These are phyloP conservation scores for Climacteris rufus DNA, from an alignment of 2,113 vertebrate species.

Conservation along the genomic window DNA sequence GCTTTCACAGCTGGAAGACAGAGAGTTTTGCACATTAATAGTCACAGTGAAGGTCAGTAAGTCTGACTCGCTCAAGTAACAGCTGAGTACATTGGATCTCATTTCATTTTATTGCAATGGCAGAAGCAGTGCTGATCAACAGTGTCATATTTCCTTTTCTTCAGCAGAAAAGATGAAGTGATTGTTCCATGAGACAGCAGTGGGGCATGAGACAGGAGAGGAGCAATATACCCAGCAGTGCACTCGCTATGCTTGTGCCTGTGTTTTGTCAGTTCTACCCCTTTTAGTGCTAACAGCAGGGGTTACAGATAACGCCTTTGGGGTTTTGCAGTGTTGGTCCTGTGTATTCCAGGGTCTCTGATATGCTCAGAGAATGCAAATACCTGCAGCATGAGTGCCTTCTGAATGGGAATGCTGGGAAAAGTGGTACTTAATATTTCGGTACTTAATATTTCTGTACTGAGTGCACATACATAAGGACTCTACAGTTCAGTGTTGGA, in stretches of 20 bases:
- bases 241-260: background rate
- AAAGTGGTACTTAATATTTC: background rate
- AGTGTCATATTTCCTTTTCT: slow-evolving; percentile 44
- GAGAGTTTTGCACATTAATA: slow-evolving; percentile 46
- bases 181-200: background rate
- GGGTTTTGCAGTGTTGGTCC: background rate
- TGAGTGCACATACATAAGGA: background rate
- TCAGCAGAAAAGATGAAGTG: slow-evolving; percentile 13
- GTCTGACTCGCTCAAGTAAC: slow-evolving; percentile 41
- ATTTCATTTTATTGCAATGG: slow-evolving; percentile 64
- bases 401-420: background rate
- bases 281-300: background rate
- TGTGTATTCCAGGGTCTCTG: background rate
- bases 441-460: background rate
- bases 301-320: background rate
- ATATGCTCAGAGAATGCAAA: background rate
- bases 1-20: slow-evolving; percentile 20
- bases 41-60: slow-evolving; percentile 58
- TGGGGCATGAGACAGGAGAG: background rate
- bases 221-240: background rate
- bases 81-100: slow-evolving; percentile 40
- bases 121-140: slow-evolving; percentile 42
- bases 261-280: background rate
- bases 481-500: background rate
- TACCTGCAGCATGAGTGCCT: background rate